Percentiles rank a stretch among this genome's conserved stretches.
Evolutionary conservation across 2,113 vertebrate species (phyloP).

Genomic region (Nannospalax galili): DNA sequence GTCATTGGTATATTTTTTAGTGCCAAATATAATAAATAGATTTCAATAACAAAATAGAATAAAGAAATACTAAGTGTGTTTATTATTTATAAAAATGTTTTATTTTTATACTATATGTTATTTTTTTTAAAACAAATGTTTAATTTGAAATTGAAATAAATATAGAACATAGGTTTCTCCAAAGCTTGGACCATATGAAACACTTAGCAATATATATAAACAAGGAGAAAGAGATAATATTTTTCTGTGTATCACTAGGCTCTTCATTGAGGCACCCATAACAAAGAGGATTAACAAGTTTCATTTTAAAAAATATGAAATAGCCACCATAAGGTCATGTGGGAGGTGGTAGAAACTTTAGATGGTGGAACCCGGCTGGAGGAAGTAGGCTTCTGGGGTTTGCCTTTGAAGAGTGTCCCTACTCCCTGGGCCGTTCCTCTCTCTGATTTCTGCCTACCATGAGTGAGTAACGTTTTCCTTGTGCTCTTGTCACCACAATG

Average conservation of each 20-base stretch:
- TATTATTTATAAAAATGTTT: conserved; percentile 17
- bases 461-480: neutral
- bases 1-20: neutral
- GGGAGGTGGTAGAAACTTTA: neutral
- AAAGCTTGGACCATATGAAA: neutral
- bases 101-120: neutral
- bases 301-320: neutral
- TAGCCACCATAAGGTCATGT: no score
- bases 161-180: neutral
- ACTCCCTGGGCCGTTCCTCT: neutral
- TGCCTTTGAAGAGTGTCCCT: neutral
- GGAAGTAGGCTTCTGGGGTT: neutral
- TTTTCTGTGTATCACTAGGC: neutral
- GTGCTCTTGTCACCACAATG: neutral
- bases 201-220: neutral
- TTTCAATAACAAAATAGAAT: neutral
- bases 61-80: no score
- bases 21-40: neutral
- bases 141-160: neutral
- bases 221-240: neutral
- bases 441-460: neutral
- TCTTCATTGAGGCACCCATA: neutral
- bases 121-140: neutral
- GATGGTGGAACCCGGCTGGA: neutral
- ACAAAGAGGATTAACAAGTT: neutral